Evolutionary conservation across 2,888 invertebrate genomes (phyloP), one percentile per base, ranked within the genome.

Genomic region (Volucella bombylans): DNA sequence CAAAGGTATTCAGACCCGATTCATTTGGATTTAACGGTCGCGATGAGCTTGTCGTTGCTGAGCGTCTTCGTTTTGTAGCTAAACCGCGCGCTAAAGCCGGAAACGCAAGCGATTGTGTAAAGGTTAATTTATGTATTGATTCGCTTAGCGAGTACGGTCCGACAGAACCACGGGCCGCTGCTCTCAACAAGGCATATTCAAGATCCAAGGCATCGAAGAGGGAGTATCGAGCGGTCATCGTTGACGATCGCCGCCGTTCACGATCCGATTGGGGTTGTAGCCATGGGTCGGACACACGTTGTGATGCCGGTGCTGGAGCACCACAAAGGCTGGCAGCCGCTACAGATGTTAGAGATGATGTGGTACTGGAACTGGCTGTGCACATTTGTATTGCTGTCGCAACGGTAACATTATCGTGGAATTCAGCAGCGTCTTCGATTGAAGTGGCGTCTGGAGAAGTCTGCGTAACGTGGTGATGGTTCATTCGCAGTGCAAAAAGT

Each of bases 21-120:
- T 95, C 95, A 52, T 93, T 91, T 62, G 94, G 93, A 89, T 94
- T 94, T 52, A 94, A 90, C 1, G 94, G 94, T 85, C 94, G 92
- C 78, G 92, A 92, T 79, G 91, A 90, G 87, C 91, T 92, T 87
- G 92, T 92, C 79, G 93, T 93, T 14, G 92, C 91, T 14, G 94
- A 93, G 68, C 93, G 91, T 52, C 93, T 91, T 57, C 95, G 92
- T 88, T 95, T 95, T 43, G 93, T 93, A 11, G 95, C 95, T 55
- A 95, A 89, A 1, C 95, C 95, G 14, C 95, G 93, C 0, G 95
- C 95, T 76, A 95, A 89, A 0, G 95, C 95, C 0, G 95, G 95
- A 89, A 95, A 95, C 0, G 95, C 95, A 81, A 95, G 90, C 87
- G 95, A 95, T 91, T 95, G 95, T 11, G 95, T 95, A 89, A 95